These are phyloP conservation scores for Progne subis DNA, from an alignment of 2,113 vertebrate species.

Conservation along the genomic window DNA sequence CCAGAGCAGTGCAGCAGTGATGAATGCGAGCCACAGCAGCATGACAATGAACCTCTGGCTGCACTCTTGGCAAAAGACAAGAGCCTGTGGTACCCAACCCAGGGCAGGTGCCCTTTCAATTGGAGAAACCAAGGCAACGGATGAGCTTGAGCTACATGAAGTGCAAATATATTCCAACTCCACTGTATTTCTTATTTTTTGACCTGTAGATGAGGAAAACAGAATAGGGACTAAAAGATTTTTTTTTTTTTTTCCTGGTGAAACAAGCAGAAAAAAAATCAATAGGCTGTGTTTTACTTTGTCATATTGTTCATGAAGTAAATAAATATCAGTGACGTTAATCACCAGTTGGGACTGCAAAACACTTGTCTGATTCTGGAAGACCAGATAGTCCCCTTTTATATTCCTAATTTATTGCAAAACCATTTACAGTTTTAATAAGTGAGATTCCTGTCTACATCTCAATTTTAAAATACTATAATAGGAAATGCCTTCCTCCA, in stretches of 20 bases:
- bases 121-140: not conserved
- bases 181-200: not conserved
- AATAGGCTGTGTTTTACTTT: not conserved
- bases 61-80: not conserved
- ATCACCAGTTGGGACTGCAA: not conserved
- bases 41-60: rapidly evolving
- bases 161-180: not conserved
- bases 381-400: not conserved
- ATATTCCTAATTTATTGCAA: not conserved
- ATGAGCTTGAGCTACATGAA: not conserved
- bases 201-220: not conserved
- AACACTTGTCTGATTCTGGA: not conserved
- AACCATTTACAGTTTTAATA: not conserved
- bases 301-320: not conserved
- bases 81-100: not conserved
- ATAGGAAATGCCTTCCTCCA: not conserved
- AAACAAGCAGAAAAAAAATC: not conserved
- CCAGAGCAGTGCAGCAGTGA: not conserved
- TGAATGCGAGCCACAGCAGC: not conserved
- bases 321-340: not conserved
- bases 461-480: not conserved
- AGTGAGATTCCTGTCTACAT: not conserved
- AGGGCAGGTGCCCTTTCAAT: not conserved
- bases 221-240: not conserved
- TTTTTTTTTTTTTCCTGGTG: not conserved